Conservation (phyloP, 2,113 vertebrate genomes). For the Chrysemys picta region DNA sequence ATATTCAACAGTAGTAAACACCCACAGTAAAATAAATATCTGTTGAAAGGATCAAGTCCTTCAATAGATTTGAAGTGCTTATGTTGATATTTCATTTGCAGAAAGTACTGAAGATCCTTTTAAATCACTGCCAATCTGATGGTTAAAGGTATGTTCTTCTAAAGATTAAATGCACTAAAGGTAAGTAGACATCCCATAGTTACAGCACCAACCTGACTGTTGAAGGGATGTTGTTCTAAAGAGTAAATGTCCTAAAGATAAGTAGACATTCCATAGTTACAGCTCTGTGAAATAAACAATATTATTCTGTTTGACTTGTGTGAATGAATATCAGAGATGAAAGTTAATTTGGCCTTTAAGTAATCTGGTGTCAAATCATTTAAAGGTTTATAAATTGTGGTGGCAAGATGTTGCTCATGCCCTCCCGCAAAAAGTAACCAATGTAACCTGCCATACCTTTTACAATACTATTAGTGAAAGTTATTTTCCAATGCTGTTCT, state of each 20-base stretch:
- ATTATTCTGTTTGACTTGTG: conserved; percentile 1
- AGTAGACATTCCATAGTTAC: not conserved
- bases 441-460: not conserved
- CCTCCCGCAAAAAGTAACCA: not conserved
- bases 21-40: not conserved
- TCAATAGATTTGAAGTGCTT: conserved; percentile 16
- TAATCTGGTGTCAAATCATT: not conserved
- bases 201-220: not conserved
- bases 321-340: not conserved
- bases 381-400: not conserved
- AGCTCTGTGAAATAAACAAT: conserved; percentile 21
- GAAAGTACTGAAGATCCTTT: not conserved
- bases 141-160: not conserved
- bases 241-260: conserved; percentile 9
- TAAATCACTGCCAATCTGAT: not conserved
- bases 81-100: conserved; percentile 24
- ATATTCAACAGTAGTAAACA: not conserved
- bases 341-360: conserved; percentile 12
- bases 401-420: not conserved
- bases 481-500: not conserved
- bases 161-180: conserved; percentile 15
- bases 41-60: not conserved
- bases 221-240: not conserved
- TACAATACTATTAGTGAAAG: conserved; percentile 10
- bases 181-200: not conserved